A percentile compares a stretch with the other conserved stretches of the same genome.
phyloP scores from a whole-genome alignment of 2,888 invertebrate genomes.

The Quadroppia sp. region DNA sequence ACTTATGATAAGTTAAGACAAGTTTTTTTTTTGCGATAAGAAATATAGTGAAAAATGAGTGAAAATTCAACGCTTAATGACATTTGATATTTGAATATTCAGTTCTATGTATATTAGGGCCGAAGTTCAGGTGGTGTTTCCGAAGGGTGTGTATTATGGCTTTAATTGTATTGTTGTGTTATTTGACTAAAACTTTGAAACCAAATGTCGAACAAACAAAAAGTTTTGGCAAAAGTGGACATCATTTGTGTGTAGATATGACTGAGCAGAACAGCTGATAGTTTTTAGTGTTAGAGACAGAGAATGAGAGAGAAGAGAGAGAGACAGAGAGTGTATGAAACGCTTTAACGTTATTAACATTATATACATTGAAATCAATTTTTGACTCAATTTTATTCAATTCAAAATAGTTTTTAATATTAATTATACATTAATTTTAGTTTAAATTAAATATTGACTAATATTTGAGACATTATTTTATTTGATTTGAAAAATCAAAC shows the following conservation, averaged over 20 bases:
- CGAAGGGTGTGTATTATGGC: too few species aligned
- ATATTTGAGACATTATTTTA: neutral
- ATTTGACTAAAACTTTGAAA: too few species aligned
- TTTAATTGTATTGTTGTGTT: too few species aligned
- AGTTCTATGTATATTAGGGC: too few species aligned
- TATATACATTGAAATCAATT: neutral
- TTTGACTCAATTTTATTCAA: too few species aligned
- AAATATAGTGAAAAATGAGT: too few species aligned
- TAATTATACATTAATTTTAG: neutral
- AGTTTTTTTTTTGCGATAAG: too few species aligned
- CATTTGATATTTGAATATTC: too few species aligned
- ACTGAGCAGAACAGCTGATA: constrained; percentile 1
- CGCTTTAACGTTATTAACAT: too few species aligned
- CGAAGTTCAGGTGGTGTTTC: too few species aligned
- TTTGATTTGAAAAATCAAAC: neutral
- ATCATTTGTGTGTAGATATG: neutral
- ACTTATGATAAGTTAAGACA: neutral
- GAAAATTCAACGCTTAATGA: neutral
- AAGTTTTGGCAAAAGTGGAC: neutral
- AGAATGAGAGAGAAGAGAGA: neutral
- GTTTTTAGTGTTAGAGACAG: neutral
- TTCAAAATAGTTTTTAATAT: neutral
- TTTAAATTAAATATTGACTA: neutral
- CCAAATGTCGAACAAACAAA: neutral
- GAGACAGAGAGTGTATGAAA: neutral